Evolutionary conservation across 2,113 vertebrate species (phyloP).

Genomic region (Sander lucioperca): DNA sequence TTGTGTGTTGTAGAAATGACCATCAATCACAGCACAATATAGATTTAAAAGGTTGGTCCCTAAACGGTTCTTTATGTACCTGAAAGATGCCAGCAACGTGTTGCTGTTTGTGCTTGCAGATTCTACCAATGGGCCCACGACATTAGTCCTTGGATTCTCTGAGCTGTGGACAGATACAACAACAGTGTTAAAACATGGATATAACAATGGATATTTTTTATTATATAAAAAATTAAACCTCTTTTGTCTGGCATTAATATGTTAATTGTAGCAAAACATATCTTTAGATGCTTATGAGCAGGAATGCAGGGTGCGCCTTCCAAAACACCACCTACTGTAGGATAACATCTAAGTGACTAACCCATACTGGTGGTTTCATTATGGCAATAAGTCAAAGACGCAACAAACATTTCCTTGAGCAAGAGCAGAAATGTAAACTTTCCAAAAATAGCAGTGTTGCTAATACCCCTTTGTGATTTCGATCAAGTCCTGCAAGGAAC

Average conservation of each 20-base stretch:
- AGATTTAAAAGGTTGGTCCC: neutral
- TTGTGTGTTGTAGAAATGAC: neutral
- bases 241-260: neutral
- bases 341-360: conserved; percentile 59
- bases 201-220: too few species aligned
- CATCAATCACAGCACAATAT: neutral
- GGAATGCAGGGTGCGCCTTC: conserved; percentile 26
- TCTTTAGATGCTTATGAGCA: conserved; percentile 19
- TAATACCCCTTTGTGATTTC: conserved; percentile 47
- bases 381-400: conserved; percentile 22
- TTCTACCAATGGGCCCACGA: neutral
- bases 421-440: conserved; percentile 43
- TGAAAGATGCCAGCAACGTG: conserved; percentile 65
- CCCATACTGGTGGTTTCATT: conserved; percentile 39
- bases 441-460: conserved; percentile 64
- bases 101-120: conserved; percentile 12
- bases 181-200: conserved; percentile 34
- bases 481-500: conserved; percentile 21
- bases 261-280: neutral
- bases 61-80: conserved; percentile 65
- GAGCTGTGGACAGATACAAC: conserved; percentile 65
- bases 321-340: neutral
- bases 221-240: neutral
- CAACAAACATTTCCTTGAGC: conserved; percentile 24
- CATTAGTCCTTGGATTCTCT: conserved; percentile 29